phyloP scores from a whole-genome alignment of 1,140 invertebrate genomes.

The Bombus vancouverensis region DNA sequence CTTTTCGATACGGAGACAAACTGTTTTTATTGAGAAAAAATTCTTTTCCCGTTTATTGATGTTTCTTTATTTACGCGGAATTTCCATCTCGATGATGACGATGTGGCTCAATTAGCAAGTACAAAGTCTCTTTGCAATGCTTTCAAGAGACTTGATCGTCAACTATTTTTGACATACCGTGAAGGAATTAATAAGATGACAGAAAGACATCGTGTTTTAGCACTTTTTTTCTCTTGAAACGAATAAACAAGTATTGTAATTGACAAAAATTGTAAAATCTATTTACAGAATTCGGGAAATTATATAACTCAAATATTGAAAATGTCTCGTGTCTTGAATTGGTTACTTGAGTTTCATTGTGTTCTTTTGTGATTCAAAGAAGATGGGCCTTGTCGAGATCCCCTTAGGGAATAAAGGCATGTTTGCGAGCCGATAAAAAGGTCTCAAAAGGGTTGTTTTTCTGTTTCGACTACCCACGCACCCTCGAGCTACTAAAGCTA shows the following conservation, averaged over 20 bases:
- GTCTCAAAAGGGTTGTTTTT: conserved; percentile 23
- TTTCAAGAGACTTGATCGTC: conserved; percentile 2
- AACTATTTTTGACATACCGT: background rate
- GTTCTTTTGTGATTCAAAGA: conserved; percentile 45
- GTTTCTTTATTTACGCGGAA: conserved; percentile 20
- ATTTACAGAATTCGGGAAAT: background rate
- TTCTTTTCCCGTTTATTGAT: background rate
- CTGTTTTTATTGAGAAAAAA: background rate
- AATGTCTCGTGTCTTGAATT: background rate
- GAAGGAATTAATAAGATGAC: conserved; percentile 15
- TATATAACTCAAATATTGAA: background rate
- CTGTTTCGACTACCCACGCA: conserved; percentile 40
- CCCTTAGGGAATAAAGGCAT: conserved; percentile 41
- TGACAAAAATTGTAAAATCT: background rate
- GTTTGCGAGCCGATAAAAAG: conserved; percentile 47
- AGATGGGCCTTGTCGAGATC: conserved; percentile 26
- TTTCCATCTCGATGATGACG: conserved; percentile 29
- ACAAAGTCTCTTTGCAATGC: background rate
- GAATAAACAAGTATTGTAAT: conserved; percentile 41
- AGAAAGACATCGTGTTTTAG: conserved; percentile 55
- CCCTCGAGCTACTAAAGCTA: conserved; percentile 58
- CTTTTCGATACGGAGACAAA: background rate
- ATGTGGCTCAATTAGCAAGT: conserved; percentile 23
- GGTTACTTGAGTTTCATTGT: background rate
- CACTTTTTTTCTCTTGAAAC: conserved; percentile 40